Conservation (phyloP, 92 coral and sea anemone species). For the Heliopora coerulea region DNA sequence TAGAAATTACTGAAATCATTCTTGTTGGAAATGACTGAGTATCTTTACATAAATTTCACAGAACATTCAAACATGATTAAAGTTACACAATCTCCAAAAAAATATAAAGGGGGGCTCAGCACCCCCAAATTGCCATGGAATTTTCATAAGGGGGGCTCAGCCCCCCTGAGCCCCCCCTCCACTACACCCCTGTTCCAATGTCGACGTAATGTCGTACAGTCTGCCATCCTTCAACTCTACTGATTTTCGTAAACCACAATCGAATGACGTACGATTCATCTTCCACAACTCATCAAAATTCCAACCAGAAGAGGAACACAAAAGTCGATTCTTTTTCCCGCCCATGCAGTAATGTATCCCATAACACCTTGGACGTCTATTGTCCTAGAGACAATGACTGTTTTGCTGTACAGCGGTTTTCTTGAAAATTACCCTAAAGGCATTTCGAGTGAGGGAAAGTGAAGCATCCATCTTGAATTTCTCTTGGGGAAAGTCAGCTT, state of each 20-base stretch:
- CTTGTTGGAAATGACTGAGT: too few species aligned
- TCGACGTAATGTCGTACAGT: constrained; percentile 47
- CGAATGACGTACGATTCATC: constrained; percentile 60
- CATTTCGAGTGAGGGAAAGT: too few species aligned
- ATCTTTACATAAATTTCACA: too few species aligned
- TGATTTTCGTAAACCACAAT: constrained; percentile 53
- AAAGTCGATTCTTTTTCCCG: too few species aligned
- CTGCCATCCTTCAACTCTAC: constrained; percentile 50
- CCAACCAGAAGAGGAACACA: too few species aligned
- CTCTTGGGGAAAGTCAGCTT: constrained; percentile 36
- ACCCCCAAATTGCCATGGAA: too few species aligned
- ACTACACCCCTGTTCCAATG: constrained; percentile 53
- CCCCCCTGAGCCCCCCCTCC: too few species aligned
- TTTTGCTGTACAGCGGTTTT: constrained; percentile 1
- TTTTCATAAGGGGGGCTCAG: too few species aligned
- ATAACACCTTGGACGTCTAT: constrained; percentile 18
- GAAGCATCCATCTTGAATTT: constrained; percentile 34
- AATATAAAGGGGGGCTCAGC: too few species aligned
- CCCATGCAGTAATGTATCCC: constrained; percentile 1
- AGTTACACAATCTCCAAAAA: too few species aligned
- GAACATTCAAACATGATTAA: too few species aligned
- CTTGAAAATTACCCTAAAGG: constrained; percentile 3
- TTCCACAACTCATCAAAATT: constrained; percentile 5
- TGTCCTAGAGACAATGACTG: constrained; percentile 23
- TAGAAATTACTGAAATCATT: too few species aligned